Evolutionary conservation across 2,888 invertebrate genomes (phyloP).

Genomic region (Andrena praecox): DNA sequence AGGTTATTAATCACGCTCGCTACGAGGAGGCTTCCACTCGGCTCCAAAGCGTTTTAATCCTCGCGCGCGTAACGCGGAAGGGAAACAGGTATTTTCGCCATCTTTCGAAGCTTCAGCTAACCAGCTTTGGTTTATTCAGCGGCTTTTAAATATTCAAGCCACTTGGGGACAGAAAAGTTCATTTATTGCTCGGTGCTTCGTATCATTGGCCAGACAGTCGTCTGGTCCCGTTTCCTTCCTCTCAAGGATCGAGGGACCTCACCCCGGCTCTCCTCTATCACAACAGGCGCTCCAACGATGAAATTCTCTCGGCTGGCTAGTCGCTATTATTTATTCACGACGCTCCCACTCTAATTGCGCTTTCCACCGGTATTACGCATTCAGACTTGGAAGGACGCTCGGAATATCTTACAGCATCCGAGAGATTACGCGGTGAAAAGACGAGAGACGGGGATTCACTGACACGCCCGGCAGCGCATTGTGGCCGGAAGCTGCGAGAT

Average conservation of each 20-base stretch:
- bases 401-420: slow-evolving; percentile 32
- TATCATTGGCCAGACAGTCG: not conserved
- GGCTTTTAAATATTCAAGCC: not conserved
- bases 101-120: not conserved
- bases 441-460: not conserved
- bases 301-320: slow-evolving; percentile 16
- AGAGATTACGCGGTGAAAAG: slow-evolving; percentile 28
- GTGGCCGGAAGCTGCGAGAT: not conserved
- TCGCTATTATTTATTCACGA: slow-evolving; percentile 43
- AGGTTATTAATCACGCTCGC: not conserved
- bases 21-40: not conserved
- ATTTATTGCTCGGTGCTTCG: slow-evolving; percentile 3
- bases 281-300: slow-evolving; percentile 7
- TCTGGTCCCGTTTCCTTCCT: not conserved
- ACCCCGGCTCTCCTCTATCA: not conserved
- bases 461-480: slow-evolving; percentile 15
- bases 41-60: too few species aligned
- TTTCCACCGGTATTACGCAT: slow-evolving; percentile 31
- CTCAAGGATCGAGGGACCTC: not conserved
- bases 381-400: slow-evolving; percentile 30
- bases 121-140: too few species aligned
- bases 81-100: not conserved
- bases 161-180: slow-evolving; percentile 12
- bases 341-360: slow-evolving; percentile 44
- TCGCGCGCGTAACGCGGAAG: too few species aligned